A percentile compares a stretch with the other conserved stretches of the same genome.
phyloP scores from a whole-genome alignment of 2,797 vertebrate species.

The Sebastes diaconus region DNA sequence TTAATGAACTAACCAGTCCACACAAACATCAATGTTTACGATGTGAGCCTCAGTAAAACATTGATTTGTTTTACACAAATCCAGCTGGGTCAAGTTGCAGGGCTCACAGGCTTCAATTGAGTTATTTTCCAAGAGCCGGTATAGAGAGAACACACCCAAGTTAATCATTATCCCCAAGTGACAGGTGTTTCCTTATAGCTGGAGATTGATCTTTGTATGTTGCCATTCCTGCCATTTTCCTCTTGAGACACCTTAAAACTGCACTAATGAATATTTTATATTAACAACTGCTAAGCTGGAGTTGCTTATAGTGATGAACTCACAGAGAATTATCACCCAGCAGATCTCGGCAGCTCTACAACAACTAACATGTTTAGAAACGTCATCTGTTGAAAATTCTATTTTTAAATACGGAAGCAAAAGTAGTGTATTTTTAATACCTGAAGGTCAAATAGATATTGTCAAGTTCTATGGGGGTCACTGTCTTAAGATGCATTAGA shows the following conservation, averaged over 20 bases:
- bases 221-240: neutral
- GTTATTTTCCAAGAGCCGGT: conserved; percentile 24
- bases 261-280: neutral
- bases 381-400: neutral
- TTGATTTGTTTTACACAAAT: conserved; percentile 17
- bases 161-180: conserved; percentile 62
- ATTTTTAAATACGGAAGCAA: neutral
- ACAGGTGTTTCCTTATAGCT: conserved; percentile 43
- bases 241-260: neutral
- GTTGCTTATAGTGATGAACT: neutral
- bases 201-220: conserved; percentile 28
- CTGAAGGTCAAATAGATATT: neutral
- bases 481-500: neutral
- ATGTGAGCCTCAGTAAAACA: neutral
- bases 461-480: neutral
- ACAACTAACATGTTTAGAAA: too few relatives aligned
- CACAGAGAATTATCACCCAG: neutral
- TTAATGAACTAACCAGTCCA: neutral
- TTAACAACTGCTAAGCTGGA: too few relatives aligned
- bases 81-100: neutral
- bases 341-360: neutral
- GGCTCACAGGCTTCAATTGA: neutral
- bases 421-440: neutral
- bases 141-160: conserved; percentile 45
- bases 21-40: neutral